Conservation (phyloP, 2,888 invertebrate species). For the Ophioninae sp. region DNA sequence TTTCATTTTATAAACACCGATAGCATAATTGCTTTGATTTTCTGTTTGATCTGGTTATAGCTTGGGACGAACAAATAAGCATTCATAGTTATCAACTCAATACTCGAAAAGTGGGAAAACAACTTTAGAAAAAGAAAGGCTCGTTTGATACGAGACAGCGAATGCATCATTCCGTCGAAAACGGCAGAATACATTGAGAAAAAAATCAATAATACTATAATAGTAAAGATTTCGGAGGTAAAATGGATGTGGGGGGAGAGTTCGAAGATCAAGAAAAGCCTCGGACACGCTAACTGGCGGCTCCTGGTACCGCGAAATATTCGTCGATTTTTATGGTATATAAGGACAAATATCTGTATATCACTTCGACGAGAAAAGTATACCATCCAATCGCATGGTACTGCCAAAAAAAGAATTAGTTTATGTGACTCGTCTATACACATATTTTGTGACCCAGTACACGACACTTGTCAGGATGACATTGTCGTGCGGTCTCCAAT, state of each 20-base stretch:
- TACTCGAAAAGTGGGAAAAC: no score
- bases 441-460: conserved; percentile 11
- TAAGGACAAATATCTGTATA: conserved; percentile 52
- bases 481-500: conserved; percentile 29
- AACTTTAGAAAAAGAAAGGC: no score
- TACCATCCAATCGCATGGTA: conserved; percentile 59
- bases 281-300: conserved; percentile 70
- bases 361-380: conserved; percentile 54
- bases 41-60: no score
- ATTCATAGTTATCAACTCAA: not conserved
- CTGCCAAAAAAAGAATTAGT: conserved; percentile 24
- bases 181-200: conserved; percentile 1
- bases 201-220: conserved; percentile 60
- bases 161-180: not conserved
- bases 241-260: not conserved
- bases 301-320: conserved; percentile 72
- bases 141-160: not conserved
- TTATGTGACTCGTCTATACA: not conserved
- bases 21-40: not conserved
- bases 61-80: not conserved
- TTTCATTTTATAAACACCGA: not conserved
- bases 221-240: conserved; percentile 68
- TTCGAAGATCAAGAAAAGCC: conserved; percentile 65
- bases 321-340: conserved; percentile 51
- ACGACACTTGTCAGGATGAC: conserved; percentile 24